Evolutionary conservation across 2,888 invertebrate genomes (phyloP).

Genomic region (Anarsia innoxiella): DNA sequence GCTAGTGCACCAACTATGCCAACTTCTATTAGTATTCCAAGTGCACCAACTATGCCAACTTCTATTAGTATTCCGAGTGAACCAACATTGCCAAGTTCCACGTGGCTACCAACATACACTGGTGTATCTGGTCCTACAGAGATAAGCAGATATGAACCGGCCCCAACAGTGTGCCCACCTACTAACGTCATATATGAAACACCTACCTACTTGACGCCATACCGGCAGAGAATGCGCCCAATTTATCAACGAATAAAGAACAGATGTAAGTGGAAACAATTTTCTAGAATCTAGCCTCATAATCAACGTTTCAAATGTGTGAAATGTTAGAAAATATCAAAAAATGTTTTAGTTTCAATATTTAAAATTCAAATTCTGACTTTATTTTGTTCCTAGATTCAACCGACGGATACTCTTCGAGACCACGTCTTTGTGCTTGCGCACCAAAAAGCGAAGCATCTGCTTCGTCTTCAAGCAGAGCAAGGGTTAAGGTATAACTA

Average conservation of each 20-base stretch:
- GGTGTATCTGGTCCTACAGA: neutral
- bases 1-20: neutral
- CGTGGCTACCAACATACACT: neutral
- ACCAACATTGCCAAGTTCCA: neutral
- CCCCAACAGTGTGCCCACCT: neutral
- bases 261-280: neutral
- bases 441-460: conserved; percentile 9
- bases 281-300: too few relatives aligned
- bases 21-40: neutral
- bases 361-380: too few relatives aligned
- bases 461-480: neutral
- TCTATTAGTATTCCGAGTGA: neutral
- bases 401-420: neutral
- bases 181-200: neutral
- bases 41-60: neutral
- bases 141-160: neutral
- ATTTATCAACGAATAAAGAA: neutral
- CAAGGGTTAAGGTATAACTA: too few relatives aligned
- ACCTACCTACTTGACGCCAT: neutral
- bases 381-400: too few relatives aligned
- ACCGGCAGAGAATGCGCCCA: conserved; percentile 1
- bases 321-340: too few relatives aligned
- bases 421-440: neutral
- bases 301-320: too few relatives aligned
- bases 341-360: too few relatives aligned